These are phyloP conservation scores for Cryptotermes secundus DNA, from an alignment of 1,140 invertebrate species.

Conservation along the genomic window DNA sequence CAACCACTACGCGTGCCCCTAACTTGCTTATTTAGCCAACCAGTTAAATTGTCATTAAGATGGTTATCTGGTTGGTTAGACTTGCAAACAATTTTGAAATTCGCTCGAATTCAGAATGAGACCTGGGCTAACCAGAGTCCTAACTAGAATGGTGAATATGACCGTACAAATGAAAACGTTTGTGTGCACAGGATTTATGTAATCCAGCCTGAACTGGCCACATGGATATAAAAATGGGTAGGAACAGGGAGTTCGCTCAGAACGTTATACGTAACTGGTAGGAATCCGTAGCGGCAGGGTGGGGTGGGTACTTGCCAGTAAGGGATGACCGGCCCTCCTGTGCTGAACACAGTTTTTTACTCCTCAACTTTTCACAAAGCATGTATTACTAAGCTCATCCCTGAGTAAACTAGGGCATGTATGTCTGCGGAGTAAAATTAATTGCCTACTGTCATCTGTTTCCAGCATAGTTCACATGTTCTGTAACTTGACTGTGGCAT, in stretches of 20 bases:
- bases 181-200: neutral
- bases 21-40: too few species aligned
- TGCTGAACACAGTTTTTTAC: neutral
- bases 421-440: neutral
- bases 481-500: neutral
- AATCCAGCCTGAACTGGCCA: neutral
- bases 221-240: neutral
- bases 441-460: constrained; percentile 16
- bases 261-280: neutral
- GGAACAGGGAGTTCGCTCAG: neutral
- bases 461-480: neutral
- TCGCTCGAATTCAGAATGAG: too few species aligned
- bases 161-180: neutral
- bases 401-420: neutral
- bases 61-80: too few species aligned
- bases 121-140: too few species aligned
- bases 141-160: too few species aligned
- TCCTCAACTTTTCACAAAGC: neutral
- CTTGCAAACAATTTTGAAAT: too few species aligned
- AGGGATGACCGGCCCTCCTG: neutral
- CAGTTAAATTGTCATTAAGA: too few species aligned
- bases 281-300: neutral
- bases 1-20: too few species aligned
- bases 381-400: constrained; percentile 6
- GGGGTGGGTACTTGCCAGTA: neutral